These are phyloP conservation scores for Choloepus didactylus DNA, from an alignment of 2,797 vertebrate genomes.

Conservation along the genomic window DNA sequence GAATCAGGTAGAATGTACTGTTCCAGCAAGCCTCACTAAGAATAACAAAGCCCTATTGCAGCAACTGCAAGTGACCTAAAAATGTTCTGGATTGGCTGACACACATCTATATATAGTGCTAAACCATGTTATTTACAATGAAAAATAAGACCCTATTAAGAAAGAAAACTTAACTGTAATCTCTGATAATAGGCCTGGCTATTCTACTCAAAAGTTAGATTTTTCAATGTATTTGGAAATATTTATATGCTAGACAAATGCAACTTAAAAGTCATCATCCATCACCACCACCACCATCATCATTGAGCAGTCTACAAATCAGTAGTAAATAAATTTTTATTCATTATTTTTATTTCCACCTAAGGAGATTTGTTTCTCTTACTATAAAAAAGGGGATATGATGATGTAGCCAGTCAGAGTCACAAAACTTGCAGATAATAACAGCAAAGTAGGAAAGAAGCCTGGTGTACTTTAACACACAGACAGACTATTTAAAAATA, in stretches of 20 bases:
- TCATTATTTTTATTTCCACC: not conserved
- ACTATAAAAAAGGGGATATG: not conserved
- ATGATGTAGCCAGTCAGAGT: not conserved
- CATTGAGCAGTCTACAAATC: not conserved
- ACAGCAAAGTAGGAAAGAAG: not conserved
- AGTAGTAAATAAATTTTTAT: not conserved
- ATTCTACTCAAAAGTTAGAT: not conserved
- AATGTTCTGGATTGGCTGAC: not conserved
- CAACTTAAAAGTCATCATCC: rapidly evolving
- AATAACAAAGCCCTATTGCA: not conserved
- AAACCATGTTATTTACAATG: not conserved
- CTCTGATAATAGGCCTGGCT: not conserved
- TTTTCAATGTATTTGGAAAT: not conserved
- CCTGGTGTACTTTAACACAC: not conserved
- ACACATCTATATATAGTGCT: too few species aligned
- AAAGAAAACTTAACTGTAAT: not conserved
- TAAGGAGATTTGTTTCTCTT: not conserved
- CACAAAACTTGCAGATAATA: not conserved
- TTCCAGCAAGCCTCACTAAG: not conserved
- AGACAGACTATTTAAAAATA: not conserved
- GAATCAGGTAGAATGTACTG: not conserved
- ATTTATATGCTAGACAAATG: not conserved
- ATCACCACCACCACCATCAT: not conserved
- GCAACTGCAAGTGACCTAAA: not conserved
- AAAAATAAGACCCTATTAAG: not conserved